Evolutionary conservation across 2,888 invertebrate species (phyloP), one percentile per base, ranked within the genome.

Genomic region (Temnothorax ravouxi): DNA sequence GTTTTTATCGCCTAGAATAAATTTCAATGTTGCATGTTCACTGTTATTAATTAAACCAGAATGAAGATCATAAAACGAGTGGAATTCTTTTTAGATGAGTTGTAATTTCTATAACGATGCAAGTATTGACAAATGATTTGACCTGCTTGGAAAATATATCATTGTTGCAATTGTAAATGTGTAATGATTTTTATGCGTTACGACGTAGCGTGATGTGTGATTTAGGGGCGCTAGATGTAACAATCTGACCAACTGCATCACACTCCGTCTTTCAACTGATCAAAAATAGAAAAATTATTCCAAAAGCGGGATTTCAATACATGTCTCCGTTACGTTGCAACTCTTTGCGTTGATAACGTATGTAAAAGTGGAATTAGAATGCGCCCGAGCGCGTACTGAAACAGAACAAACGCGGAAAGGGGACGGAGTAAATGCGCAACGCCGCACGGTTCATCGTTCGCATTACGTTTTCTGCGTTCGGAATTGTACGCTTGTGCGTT

Each of bases 401-500:
- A 52, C 47, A 25, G 18, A 52, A 29, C 76, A 29, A 66, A 4
- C 21, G 47, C n/a, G 1, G 66, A 52, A 38, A n/a, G 41, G 9
- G 18, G 2, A 56, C 41, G 54, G 6, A n/a, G 13, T 21, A 54
- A 21, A 67, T 41, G 18, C 41, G n/a, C 76, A 41, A 34, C 34
- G 6, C 34, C 4, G 25, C 25, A 18, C 25, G n/a, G 69, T 56
- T 79, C n/a, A 56, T 41, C 44, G 44, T 29, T 13, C 41, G 52
- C 52, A n/a, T 50, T 34, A 34, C 34, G 15, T 66, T 76, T 66
- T 76, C 29, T 56, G 15, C 41, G 18, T 11, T 50, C n/a, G n/a
- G 15, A 61, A 79, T 69, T 34, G 69, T 34, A 59, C 15, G 41
- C 67, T 5, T 11, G 44, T 41, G 54, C 44, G 34, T 79, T 79